Evolutionary conservation across 2,113 vertebrate genomes (phyloP).

Genomic region (Excalfactoria chinensis): DNA sequence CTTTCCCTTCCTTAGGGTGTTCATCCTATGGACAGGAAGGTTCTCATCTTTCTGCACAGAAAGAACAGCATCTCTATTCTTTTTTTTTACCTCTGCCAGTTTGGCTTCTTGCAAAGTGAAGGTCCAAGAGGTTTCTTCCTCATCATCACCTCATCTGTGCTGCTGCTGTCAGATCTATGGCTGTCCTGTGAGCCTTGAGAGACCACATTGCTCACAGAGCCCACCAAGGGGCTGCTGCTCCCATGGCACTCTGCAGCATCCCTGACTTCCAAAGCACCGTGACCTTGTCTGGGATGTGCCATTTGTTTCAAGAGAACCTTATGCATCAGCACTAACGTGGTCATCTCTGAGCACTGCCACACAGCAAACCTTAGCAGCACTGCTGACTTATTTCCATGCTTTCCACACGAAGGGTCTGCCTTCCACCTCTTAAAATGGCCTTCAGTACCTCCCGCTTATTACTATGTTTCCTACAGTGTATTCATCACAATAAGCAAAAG

Average conservation of each 20-base stretch:
- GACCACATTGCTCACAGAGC: background rate
- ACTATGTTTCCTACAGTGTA: background rate
- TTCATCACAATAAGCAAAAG: background rate
- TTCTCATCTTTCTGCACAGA: background rate
- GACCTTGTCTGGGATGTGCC: background rate
- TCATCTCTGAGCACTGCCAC: background rate
- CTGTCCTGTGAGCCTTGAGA: background rate
- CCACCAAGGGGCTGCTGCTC: background rate
- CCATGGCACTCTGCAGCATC: background rate
- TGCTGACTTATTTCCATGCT: background rate
- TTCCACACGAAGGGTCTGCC: background rate
- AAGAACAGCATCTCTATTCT: background rate
- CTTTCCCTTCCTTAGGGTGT: background rate
- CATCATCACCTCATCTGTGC: background rate
- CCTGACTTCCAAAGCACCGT: background rate
- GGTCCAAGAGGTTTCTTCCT: background rate
- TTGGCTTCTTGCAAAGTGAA: background rate
- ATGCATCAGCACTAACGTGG: background rate
- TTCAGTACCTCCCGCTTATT: background rate
- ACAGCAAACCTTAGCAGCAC: background rate
- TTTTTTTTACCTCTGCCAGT: background rate
- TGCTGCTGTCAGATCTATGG: background rate
- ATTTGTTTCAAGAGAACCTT: background rate
- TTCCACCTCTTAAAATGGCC: background rate
- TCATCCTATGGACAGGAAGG: background rate